Percentiles rank a stretch among this genome's conserved stretches.
These are phyloP conservation scores for Cyphomyrus plagiostoma DNA, from an alignment of 2,113 vertebrate genomes.

Conservation along the genomic window DNA sequence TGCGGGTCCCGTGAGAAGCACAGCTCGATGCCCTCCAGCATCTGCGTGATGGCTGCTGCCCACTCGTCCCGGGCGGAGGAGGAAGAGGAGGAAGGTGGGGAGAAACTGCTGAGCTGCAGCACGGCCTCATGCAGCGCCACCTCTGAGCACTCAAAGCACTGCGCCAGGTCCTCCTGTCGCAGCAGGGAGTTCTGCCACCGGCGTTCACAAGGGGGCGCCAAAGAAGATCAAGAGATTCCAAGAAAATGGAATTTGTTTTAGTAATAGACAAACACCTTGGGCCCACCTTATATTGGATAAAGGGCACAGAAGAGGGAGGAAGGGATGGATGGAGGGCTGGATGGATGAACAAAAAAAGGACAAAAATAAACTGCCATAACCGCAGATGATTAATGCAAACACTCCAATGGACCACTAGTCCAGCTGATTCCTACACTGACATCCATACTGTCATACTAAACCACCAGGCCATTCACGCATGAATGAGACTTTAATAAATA, in stretches of 20 bases:
- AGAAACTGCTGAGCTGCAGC: constrained; percentile 77
- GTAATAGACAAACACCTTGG: neutral
- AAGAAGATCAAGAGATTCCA: neutral
- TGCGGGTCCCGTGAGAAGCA: constrained; percentile 65
- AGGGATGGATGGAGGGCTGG: neutral
- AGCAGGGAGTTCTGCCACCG: constrained; percentile 78
- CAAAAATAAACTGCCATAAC: neutral
- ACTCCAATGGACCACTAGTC: neutral
- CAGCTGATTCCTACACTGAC: neutral
- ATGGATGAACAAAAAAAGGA: neutral
- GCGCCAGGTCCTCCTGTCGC: constrained; percentile 73
- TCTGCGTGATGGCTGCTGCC: constrained; percentile 77
- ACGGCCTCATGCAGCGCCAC: constrained; percentile 86
- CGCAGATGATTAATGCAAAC: neutral
- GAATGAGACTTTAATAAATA: neutral
- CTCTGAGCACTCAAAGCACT: constrained; percentile 87
- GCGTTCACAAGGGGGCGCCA: neutral
- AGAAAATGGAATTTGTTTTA: neutral
- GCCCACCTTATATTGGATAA: neutral
- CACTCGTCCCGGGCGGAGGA: constrained; percentile 84
- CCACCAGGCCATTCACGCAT: neutral
- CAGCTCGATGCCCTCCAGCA: constrained; percentile 77
- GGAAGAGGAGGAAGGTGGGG: constrained; percentile 55
- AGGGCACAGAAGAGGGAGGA: neutral
- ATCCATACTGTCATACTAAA: neutral